A percentile compares a stretch with the other conserved stretches of the same genome.
These are phyloP conservation scores for Microcaecilia unicolor DNA, from an alignment of 2,797 vertebrate species.

Conservation along the genomic window DNA sequence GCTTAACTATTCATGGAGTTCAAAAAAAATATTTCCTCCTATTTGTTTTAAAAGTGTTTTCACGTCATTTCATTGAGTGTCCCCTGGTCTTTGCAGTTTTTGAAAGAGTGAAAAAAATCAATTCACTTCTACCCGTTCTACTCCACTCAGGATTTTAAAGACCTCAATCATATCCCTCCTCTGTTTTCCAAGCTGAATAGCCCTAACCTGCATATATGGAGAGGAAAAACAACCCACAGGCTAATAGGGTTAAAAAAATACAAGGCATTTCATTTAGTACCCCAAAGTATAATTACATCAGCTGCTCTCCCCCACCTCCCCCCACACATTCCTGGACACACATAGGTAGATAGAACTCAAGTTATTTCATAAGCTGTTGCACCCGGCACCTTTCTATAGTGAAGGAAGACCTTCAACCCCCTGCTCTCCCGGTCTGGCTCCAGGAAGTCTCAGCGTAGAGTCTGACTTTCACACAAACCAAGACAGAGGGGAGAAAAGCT, in stretches of 20 bases:
- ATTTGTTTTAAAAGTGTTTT: too few relatives aligned
- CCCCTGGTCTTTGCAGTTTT: too few relatives aligned
- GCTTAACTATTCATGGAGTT: too few relatives aligned
- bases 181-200: too few relatives aligned
- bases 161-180: too few relatives aligned
- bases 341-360: rapidly evolving
- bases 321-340: neutral
- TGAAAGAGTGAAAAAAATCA: too few relatives aligned
- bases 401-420: slow-evolving; percentile 4
- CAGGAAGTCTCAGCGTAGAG: neutral
- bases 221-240: too few relatives aligned
- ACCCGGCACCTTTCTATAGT: neutral
- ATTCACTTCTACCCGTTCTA: too few relatives aligned
- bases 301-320: neutral
- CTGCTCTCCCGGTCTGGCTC: slow-evolving; percentile 24
- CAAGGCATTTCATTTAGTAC: neutral
- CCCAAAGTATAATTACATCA: neutral
- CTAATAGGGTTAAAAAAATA: slow-evolving; percentile 3
- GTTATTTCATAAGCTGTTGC: neutral
- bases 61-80: too few relatives aligned
- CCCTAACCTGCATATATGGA: too few relatives aligned
- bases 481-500: slow-evolving; percentile 14
- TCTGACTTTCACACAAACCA: slow-evolving; percentile 15
- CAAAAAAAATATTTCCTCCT: too few relatives aligned
- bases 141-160: too few relatives aligned